A percentile compares a stretch with the other conserved stretches of the same genome.
Evolutionary conservation across 35 echinoderm and acorn worm species (phyloP).

Genomic region (Lytechinus variegatus): DNA sequence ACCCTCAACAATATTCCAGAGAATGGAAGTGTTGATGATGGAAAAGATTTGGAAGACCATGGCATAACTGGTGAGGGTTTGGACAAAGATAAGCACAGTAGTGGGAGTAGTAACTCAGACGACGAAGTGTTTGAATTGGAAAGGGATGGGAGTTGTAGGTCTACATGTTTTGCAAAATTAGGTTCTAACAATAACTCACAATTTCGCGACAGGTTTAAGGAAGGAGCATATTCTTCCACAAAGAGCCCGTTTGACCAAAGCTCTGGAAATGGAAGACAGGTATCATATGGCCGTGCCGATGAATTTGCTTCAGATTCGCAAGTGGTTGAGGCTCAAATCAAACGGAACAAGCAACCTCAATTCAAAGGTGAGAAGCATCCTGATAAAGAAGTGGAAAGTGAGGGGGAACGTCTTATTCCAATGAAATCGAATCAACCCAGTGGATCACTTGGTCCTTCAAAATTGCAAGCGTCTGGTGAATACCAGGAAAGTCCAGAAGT

Average conservation of each 20-base stretch:
- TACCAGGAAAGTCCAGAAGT: too few relatives aligned
- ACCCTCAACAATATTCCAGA: not conserved
- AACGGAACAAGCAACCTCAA: not conserved
- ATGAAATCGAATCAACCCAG: too few relatives aligned
- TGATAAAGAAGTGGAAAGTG: too few relatives aligned
- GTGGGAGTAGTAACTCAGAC: not conserved
- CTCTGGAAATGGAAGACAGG: too few relatives aligned
- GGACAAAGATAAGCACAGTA: not conserved
- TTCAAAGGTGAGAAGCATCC: not conserved
- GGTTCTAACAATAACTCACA: not conserved
- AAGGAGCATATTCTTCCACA: too few relatives aligned
- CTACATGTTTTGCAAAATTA: not conserved
- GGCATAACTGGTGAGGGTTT: not conserved
- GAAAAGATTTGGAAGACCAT: not conserved
- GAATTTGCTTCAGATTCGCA: not conserved
- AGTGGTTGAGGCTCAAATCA: not conserved
- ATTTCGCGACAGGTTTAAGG: not conserved
- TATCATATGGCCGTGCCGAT: too few relatives aligned
- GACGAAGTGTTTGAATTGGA: not conserved
- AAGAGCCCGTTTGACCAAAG: too few relatives aligned
- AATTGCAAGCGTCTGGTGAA: too few relatives aligned
- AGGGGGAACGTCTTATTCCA: too few relatives aligned
- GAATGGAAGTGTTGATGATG: not conserved
- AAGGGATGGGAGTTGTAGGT: not conserved
- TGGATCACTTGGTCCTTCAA: too few relatives aligned